A percentile compares a stretch with the other conserved stretches of the same genome.
Conservation (phyloP, 2,888 invertebrate species). For the Caenorhabditis imperialis region DNA sequence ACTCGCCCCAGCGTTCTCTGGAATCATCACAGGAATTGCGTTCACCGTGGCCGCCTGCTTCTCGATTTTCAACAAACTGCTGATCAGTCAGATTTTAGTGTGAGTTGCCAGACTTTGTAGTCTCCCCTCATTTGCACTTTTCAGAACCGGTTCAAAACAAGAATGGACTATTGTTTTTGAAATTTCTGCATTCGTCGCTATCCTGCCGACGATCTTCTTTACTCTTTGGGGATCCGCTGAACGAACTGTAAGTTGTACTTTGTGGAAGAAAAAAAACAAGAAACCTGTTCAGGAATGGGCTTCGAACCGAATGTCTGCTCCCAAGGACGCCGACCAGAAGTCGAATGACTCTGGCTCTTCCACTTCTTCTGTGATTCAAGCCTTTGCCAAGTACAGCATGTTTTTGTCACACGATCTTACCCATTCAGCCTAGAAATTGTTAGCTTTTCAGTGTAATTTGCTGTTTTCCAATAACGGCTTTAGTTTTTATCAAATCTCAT, state of each 20-base stretch:
- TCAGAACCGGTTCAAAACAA: conserved; percentile 59
- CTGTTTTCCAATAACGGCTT: conserved; percentile 5
- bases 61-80: conserved; percentile 74
- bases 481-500: conserved; percentile 3
- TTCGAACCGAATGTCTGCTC: conserved; percentile 32
- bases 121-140: conserved; percentile 15
- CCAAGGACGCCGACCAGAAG: conserved; percentile 59
- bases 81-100: conserved; percentile 69
- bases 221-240: conserved; percentile 70
- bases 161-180: conserved; percentile 76
- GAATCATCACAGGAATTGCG: conserved; percentile 75
- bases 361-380: conserved; percentile 52
- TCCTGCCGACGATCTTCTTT: conserved; percentile 76
- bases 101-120: conserved; percentile 28
- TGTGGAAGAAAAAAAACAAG: neutral
- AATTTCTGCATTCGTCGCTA: conserved; percentile 73
- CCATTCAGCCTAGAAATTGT: conserved; percentile 24
- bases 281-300: conserved; percentile 47
- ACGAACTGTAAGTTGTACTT: conserved; percentile 30
- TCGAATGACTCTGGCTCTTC: conserved; percentile 56
- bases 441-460: conserved; percentile 8
- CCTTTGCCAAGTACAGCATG: conserved; percentile 62
- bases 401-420: conserved; percentile 60
- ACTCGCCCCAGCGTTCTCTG: conserved; percentile 76
- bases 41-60: conserved; percentile 74